Percentiles rank a stretch among this genome's conserved stretches.
Evolutionary conservation across 2,888 invertebrate genomes (phyloP).

Genomic region (Limnephilus rhombicus): DNA sequence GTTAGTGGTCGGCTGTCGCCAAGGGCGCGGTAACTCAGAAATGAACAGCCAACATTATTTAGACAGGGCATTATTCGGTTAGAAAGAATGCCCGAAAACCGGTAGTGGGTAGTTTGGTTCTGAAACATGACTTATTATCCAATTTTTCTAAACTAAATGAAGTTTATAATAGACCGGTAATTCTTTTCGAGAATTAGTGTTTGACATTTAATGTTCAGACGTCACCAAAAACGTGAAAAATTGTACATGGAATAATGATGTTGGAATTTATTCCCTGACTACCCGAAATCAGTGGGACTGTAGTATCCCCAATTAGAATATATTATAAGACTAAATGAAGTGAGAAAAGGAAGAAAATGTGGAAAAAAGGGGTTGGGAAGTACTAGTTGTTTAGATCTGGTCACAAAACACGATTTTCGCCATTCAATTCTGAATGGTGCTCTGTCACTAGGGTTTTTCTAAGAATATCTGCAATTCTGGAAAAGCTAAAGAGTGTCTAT

Average conservation of each 20-base stretch:
- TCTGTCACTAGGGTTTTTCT: background rate
- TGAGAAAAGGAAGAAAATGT: too few species aligned
- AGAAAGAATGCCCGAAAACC: constrained; percentile 26
- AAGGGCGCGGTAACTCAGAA: constrained; percentile 28
- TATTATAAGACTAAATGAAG: too few species aligned
- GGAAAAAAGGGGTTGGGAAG: too few species aligned
- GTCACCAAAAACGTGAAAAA: background rate
- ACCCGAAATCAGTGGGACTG: background rate
- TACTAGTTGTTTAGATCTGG: too few species aligned
- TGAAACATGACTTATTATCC: background rate
- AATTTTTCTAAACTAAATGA: background rate
- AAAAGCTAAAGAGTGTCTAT: too few species aligned
- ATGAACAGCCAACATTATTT: constrained; percentile 7
- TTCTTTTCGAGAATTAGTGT: background rate
- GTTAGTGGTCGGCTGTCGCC: constrained; percentile 43
- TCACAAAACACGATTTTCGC: too few species aligned
- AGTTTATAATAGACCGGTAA: background rate
- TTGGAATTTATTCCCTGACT: background rate
- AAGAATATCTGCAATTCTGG: too few species aligned
- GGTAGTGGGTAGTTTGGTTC: constrained; percentile 28
- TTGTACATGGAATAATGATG: background rate
- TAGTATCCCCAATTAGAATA: too few species aligned
- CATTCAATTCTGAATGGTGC: background rate
- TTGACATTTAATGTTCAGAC: background rate
- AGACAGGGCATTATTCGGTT: constrained; percentile 14